A percentile compares a stretch with the other conserved stretches of the same genome.
phyloP scores from a whole-genome alignment of 2,113 vertebrate genomes.

The Calypte anna region DNA sequence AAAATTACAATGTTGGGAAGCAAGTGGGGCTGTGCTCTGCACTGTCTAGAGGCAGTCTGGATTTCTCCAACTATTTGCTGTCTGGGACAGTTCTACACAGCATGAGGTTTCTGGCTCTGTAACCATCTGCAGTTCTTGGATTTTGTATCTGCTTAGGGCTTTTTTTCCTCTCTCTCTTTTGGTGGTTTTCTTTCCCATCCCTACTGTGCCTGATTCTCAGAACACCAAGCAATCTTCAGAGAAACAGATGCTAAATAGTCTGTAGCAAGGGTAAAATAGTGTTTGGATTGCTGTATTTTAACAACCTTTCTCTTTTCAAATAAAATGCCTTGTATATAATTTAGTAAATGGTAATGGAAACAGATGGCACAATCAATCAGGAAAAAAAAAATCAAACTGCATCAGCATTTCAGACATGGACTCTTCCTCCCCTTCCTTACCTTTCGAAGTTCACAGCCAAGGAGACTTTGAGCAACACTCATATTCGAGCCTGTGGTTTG shows the following conservation, averaged over 20 bases:
- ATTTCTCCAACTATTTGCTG: slow-evolving; percentile 49
- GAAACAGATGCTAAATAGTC: slow-evolving; percentile 40
- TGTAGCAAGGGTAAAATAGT: background rate
- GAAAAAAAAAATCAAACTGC: background rate
- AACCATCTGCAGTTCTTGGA: slow-evolving; percentile 63
- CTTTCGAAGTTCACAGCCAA: background rate
- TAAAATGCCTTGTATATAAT: background rate
- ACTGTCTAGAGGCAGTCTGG: slow-evolving; percentile 48
- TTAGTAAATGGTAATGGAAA: background rate
- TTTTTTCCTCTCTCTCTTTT: slow-evolving; percentile 46
- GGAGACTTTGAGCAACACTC: background rate
- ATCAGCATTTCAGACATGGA: background rate
- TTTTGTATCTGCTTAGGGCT: slow-evolving; percentile 49
- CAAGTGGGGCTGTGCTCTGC: background rate
- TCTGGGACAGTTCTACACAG: slow-evolving; percentile 60
- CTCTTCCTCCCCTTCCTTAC: background rate
- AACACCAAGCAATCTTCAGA: slow-evolving; percentile 49
- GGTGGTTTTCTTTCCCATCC: slow-evolving; percentile 59
- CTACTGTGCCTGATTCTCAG: slow-evolving; percentile 44
- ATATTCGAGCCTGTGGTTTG: background rate
- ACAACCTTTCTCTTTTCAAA: background rate
- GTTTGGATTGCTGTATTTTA: slow-evolving; percentile 10
- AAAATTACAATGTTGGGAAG: slow-evolving; percentile 22
- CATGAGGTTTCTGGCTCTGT: slow-evolving; percentile 62
- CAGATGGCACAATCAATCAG: background rate